phyloP scores from a whole-genome alignment of 1,140 invertebrate species.

The Pseudachorutes palmiensis region DNA sequence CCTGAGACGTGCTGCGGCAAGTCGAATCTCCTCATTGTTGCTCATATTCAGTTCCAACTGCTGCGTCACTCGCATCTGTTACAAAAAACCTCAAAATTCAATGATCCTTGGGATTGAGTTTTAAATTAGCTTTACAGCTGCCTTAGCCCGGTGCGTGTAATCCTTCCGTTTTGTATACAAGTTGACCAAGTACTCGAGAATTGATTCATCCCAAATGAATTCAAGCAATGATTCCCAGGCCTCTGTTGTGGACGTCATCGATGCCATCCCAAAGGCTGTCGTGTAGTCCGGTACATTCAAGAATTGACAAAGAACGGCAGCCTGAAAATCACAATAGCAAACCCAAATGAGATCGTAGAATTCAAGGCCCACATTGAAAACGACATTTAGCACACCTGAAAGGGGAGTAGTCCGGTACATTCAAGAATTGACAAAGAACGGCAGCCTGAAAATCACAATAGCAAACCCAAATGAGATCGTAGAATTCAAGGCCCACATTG shows the following conservation, averaged over 20 bases:
- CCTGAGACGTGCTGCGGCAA: neutral
- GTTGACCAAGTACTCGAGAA: slow-evolving; percentile 4
- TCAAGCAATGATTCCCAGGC: neutral
- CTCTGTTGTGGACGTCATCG: neutral
- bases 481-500: neutral
- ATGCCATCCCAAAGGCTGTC: neutral
- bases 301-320: neutral
- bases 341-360: neutral
- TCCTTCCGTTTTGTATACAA: neutral
- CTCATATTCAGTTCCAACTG: neutral
- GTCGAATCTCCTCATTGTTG: neutral
- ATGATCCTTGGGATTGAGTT: neutral
- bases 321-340: neutral
- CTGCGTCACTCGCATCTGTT: neutral
- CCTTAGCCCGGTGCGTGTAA: neutral
- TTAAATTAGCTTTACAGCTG: neutral
- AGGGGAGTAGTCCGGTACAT: neutral
- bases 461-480: neutral
- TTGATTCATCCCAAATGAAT: neutral
- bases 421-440: neutral
- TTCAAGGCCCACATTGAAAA: neutral
- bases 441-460: neutral
- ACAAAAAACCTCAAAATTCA: neutral
- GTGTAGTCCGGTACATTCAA: neutral
- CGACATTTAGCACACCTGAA: neutral